Conservation (phyloP, 2,797 vertebrate species). For the Gadopsis marmoratus region DNA sequence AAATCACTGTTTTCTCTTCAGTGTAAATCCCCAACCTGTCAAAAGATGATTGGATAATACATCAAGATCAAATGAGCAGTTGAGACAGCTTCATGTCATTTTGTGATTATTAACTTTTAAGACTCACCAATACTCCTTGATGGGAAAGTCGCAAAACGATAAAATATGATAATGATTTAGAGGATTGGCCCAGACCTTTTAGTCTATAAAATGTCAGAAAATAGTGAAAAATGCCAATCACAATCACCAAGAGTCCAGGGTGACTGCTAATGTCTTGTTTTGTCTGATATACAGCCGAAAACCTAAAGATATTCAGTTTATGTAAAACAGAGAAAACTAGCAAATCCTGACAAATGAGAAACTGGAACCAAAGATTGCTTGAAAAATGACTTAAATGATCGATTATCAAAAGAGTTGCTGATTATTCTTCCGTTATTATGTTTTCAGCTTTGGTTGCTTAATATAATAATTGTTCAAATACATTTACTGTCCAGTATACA, state of each 20-base stretch:
- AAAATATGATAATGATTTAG: not conserved
- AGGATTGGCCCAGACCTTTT: not conserved
- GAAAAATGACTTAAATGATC: not conserved
- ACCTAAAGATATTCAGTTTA: not conserved
- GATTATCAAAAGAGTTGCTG: not conserved
- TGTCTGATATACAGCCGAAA: not conserved
- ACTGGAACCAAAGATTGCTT: not conserved
- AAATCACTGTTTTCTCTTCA: not conserved
- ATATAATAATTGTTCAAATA: not conserved
- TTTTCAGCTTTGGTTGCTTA: not conserved
- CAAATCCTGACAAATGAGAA: not conserved
- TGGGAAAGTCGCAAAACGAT: slow-evolving; percentile 18
- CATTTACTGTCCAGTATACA: not conserved
- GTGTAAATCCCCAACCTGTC: not conserved
- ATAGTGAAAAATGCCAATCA: not conserved
- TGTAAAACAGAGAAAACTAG: not conserved
- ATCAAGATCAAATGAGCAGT: slow-evolving; percentile 9
- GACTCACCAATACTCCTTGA: not conserved
- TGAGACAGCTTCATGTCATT: slow-evolving; percentile 6
- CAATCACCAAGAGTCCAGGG: not conserved
- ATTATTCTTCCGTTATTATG: not conserved
- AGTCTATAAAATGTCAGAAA: not conserved
- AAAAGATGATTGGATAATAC: slow-evolving; percentile 5
- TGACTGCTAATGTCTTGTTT: not conserved
- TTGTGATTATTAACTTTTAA: slow-evolving; percentile 13